These are phyloP conservation scores for Trileptium ribeirensis DNA, from an alignment of 2,888 invertebrate genomes.

Conservation along the genomic window DNA sequence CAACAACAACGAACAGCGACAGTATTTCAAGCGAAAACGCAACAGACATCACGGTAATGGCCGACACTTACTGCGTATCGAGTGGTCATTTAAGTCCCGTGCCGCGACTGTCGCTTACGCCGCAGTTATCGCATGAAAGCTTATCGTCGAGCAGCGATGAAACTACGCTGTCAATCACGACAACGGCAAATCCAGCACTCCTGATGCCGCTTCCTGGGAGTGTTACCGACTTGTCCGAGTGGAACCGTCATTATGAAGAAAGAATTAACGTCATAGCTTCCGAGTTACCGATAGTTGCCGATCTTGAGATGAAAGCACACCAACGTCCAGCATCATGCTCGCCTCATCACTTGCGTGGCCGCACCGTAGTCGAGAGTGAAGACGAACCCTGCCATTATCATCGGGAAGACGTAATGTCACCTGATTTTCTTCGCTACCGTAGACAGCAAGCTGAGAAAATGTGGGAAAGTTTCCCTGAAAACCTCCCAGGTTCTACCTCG, in stretches of 20 bases:
- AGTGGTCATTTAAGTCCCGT: neutral
- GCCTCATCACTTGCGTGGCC: neutral
- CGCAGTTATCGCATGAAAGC: neutral
- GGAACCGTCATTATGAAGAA: neutral
- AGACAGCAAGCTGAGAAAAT: neutral
- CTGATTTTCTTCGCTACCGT: neutral
- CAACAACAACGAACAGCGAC: too few relatives aligned
- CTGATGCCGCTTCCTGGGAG: neutral
- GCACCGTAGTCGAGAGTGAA: neutral
- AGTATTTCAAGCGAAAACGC: too few relatives aligned
- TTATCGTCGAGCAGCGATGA: too few relatives aligned
- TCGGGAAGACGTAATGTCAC: neutral
- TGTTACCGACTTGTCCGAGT: neutral
- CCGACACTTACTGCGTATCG: neutral
- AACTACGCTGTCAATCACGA: too few relatives aligned
- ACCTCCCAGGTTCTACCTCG: neutral
- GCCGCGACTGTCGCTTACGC: neutral
- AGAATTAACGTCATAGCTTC: too few relatives aligned
- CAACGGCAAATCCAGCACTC: neutral
- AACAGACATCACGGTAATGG: too few relatives aligned
- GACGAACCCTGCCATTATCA: neutral
- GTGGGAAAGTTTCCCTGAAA: neutral
- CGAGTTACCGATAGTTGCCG: neutral
- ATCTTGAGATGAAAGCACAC: neutral
- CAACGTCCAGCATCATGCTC: too few relatives aligned